Base-by-base conservation (phyloP, 2,797 vertebrate species). In the Enteromius mattozi region DNA sequence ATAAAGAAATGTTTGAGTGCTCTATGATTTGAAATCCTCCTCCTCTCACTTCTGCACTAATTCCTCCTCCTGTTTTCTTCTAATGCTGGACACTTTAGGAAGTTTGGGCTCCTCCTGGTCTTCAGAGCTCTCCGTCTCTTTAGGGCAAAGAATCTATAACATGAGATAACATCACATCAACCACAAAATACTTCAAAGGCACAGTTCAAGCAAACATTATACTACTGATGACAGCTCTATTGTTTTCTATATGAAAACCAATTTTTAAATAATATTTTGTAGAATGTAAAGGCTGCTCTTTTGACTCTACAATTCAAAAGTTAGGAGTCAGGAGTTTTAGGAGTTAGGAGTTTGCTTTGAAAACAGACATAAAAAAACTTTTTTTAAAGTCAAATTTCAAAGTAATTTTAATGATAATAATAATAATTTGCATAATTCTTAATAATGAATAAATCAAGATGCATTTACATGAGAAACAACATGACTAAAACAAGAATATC, bases 91-190 rank as follows among this genome's bases (percentile, higher is more conserved):
- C n/a, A 69, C 70, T 8, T 88, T 89, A 19, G 82, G 84, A 3
- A 1, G 80, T 21, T 78, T 54, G 12, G 78, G 40, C 47, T 86
- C 65, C 19, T 87, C 91, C 1, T 80, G 86, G 5, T 86, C 90
- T 80, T 78, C 10, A 16, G 78, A 77, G 49, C 81, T 88, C 3
- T 89, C 92, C 24, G 92, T 94, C 90, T 92, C 93, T 78, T 70
- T 92, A 0, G 95, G 92, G 86, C 93, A 91, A 90, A 96, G 88
- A 86, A 95, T 86, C 95, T 96, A 88, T 5, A 42, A 74, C 16
- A 68, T 4, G 19, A 75, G 24, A 85, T 3, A 2, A 86, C 54
- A 78, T 3, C 19, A 49, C 72, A 78, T 40, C 37, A 56, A 72
- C 51, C 21, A 78, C 16, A 77, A 4, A 80, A 33, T 4, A 14